Conservation (phyloP, 2,888 invertebrate genomes). For the Patella ulyssiponensis region DNA sequence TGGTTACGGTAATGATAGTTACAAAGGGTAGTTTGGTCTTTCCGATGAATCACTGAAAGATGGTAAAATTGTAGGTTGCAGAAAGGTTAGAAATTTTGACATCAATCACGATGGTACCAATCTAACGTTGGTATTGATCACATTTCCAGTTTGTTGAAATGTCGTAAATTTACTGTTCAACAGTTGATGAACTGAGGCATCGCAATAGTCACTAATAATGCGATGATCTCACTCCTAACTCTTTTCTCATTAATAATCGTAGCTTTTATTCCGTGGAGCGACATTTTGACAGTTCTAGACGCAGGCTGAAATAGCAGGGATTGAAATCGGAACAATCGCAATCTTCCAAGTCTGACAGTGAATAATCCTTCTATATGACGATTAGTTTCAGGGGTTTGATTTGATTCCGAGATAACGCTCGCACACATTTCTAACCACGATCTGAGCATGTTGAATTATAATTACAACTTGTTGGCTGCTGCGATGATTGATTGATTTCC, state of each 20-base stretch:
- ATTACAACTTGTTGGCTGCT: background rate
- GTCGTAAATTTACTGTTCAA: no score
- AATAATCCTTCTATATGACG: background rate
- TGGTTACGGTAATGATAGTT: no score
- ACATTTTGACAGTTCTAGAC: background rate
- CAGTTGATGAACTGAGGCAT: conserved; percentile 1
- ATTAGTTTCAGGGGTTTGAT: background rate
- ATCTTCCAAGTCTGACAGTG: background rate
- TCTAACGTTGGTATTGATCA: no score
- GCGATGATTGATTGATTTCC: no score
- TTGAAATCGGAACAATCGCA: background rate
- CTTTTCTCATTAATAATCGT: background rate
- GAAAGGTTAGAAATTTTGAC: no score
- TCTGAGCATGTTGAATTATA: background rate
- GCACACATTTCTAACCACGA: background rate
- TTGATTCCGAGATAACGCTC: background rate
- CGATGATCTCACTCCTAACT: conserved; percentile 2
- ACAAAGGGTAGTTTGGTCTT: no score
- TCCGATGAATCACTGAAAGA: no score
- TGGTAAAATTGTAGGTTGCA: no score
- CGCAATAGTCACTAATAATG: background rate
- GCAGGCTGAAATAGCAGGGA: background rate
- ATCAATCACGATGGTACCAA: no score
- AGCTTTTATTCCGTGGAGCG: background rate
- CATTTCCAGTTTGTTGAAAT: no score